Conservation (phyloP, 2,113 vertebrate species). For the Synchiropus splendidus region DNA sequence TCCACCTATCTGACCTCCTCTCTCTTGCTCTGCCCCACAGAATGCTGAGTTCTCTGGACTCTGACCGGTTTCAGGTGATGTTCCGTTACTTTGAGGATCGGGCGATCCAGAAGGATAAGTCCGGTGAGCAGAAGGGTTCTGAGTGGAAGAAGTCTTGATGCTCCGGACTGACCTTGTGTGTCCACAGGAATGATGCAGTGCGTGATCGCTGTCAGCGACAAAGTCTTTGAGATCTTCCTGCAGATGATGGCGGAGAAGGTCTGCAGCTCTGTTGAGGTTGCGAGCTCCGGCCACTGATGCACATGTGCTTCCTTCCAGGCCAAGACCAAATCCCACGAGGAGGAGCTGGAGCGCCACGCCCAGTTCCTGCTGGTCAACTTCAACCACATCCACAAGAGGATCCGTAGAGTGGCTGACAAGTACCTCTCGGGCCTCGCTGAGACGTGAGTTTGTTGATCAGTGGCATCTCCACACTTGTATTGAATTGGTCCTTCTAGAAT, state of each 20-base stretch:
- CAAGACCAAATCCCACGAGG: conserved; percentile 93
- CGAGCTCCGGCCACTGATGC: background rate
- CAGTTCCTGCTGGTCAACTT: conserved; percentile 96
- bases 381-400: conserved; percentile 97
- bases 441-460: too few species aligned
- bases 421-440: conserved; percentile 94
- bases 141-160: too few species aligned
- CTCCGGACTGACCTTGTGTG: background rate
- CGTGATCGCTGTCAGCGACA: conserved; percentile 91
- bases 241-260: conserved; percentile 98
- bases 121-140: conserved; percentile 70
- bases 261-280: conserved; percentile 14
- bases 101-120: conserved; percentile 98
- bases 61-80: conserved; percentile 97
- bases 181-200: conserved; percentile 96
- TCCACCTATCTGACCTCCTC: background rate
- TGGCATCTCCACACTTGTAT: background rate
- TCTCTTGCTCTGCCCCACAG: conserved; percentile 44
- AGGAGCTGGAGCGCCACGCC: conserved; percentile 90
- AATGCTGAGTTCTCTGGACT: conserved; percentile 83
- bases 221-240: conserved; percentile 95
- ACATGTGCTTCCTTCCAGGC: conserved; percentile 63
- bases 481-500: too few species aligned
- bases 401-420: conserved; percentile 92
- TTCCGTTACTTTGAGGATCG: conserved; percentile 97